Evolutionary conservation across 2,797 vertebrate genomes (phyloP).

Genomic region (Hoplostethus atlanticus): DNA sequence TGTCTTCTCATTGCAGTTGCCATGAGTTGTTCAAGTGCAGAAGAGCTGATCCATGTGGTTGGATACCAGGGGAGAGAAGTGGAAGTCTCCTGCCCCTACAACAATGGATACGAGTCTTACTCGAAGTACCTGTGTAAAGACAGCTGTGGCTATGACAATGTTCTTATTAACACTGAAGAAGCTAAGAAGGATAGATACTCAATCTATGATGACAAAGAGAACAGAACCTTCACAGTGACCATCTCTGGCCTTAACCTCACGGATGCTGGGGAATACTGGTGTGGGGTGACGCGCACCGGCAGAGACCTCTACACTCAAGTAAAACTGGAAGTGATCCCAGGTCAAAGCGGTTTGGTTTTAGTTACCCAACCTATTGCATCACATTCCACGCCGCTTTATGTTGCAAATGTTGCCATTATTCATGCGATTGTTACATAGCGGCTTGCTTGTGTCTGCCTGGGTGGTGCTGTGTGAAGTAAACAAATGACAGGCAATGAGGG

Average conservation of each 20-base stretch:
- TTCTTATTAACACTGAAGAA: constrained; percentile 42
- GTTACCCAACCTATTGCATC: no score
- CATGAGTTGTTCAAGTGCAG: constrained; percentile 21
- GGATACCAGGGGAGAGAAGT: constrained; percentile 43
- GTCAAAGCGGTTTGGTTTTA: neutral
- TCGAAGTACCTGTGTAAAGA: constrained; percentile 72
- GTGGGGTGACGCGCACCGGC: constrained; percentile 22
- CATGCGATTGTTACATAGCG: no score
- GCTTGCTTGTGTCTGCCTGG: neutral
- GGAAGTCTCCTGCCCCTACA: constrained; percentile 43
- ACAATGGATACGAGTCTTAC: neutral
- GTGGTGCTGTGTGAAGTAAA: constrained; percentile 45
- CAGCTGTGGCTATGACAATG: constrained; percentile 3
- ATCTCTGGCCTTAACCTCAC: constrained; percentile 13
- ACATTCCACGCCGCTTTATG: no score
- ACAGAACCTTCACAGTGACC: constrained; percentile 13
- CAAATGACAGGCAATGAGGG: constrained; percentile 20
- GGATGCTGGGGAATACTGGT: constrained; percentile 63
- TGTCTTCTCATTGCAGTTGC: constrained; percentile 25
- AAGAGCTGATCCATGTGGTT: neutral
- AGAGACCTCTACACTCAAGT: constrained; percentile 55
- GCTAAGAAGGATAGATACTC: constrained; percentile 24
- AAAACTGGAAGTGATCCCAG: constrained; percentile 30
- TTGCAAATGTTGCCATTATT: no score
- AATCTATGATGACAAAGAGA: constrained; percentile 35